Base-by-base conservation (phyloP, 2,888 invertebrate species). In the Eudasyphora cyanicolor region DNA sequence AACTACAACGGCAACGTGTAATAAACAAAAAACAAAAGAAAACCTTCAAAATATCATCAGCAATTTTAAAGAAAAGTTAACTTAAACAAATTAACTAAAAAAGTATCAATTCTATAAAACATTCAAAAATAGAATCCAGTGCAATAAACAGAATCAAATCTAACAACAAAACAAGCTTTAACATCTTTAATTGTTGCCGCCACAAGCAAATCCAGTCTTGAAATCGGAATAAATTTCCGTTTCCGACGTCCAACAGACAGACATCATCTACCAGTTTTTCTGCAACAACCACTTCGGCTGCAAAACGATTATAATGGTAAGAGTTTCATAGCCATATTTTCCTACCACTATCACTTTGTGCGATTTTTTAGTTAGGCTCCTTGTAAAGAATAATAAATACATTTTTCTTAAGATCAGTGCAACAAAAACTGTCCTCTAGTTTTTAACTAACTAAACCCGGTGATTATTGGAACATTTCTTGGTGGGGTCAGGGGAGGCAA, bases 251-350 rank as follows among this genome's bases (percentile, higher is more conserved):
- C 19, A 54, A 54, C 24, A 57, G 27, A 14, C 27, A 57, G 27
- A 27, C 60, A 60, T 60, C 60, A 60, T 29, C 60, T 60, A 29
- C 60, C 21, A 60, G 24, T 29, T 60, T 78, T 70, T 71, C 69
- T 64, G 73, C 85, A 76, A 76, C 82, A 74, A 29, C 84, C 78
- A 73, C 84, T 17, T 77, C 64, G 69, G 86, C 89, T 86, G 86
- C 88, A 87, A 86, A 89, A 89, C 89, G 89, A 87, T 86, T 88
- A 91, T 90, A 88, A 91, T 91, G 91, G 91, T 91, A 91, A 91
- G 91, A 90, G 88, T 85, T 85, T 76, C 57, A 79, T 45, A 89
- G 88, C 85, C 85, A 24, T 57, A 24, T 27, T 45, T n/a, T n/a
- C 14, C 35, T 14, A 64, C 19, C 21, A 24, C 54, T 54, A 12